Base-by-base conservation (phyloP, 2,888 invertebrate genomes). In the Chaetogeoica ovagalla region DNA sequence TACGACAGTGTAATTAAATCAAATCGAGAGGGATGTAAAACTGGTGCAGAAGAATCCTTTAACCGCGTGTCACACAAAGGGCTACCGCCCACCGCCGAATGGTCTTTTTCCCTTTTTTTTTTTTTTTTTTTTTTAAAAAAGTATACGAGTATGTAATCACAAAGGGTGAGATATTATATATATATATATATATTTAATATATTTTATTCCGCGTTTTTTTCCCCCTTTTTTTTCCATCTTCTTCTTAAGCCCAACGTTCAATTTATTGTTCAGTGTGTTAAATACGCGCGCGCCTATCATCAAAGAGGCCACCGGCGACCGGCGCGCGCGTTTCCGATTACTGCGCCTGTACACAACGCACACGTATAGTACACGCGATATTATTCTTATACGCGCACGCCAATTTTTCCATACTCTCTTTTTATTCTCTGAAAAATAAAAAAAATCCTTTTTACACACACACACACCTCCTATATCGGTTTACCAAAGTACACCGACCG, bases 401-500 rank as follows among this genome's bases (percentile, higher is more conserved):
- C 70, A 71, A 79, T 71, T 70, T 71, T 71, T 60, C 30, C 30
- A 30, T 15, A 17, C 52, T 23, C 37, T 23, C 62, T 21, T 55
- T 71, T 62, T 63, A 70, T 70, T 69, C 60, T 30, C 1, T 52
- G 13, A 17, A 30, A 30, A 4, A 30, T 2, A 30, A 30, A 30
- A 30, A 9, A 70, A 70, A 70, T 55, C 70, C 70, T 79, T 79
- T 70, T 55, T n/a, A n/a, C n/a, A n/a, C n/a, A n/a, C n/a, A 23
- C 37, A 37, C 74, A 70, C 55, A 48, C 48, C 48, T 48, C 75
- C 65, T 63, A 79, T 79, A 79, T 79, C 77, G 77, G 77, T 79
- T 79, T 79, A 79, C 77, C 77, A 79, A 79, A 79, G 77, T 71
- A 23, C n/a, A 71, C 77, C 77, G 77, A 75, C 75, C 66, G 39